phyloP scores from a whole-genome alignment of 2,113 vertebrate species.

The Tenrec ecaudatus region DNA sequence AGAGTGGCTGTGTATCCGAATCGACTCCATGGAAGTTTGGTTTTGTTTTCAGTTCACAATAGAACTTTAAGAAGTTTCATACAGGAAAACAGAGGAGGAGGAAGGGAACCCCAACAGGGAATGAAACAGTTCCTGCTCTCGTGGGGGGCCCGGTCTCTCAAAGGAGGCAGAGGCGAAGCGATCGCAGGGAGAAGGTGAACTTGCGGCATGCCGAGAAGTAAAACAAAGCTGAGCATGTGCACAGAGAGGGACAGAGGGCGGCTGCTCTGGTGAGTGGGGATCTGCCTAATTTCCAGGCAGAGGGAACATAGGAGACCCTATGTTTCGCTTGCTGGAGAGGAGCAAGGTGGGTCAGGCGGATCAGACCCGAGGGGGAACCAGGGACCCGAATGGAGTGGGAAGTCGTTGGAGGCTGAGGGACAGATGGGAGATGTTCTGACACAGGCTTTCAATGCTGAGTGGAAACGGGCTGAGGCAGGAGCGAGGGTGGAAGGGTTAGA shows the following conservation, averaged over 20 bases:
- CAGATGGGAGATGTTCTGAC: not conserved
- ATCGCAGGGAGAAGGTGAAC: not conserved
- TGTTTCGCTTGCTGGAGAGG: not conserved
- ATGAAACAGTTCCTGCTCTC: not conserved
- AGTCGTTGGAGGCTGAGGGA: not conserved
- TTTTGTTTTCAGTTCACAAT: too few relatives aligned
- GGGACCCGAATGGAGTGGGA: not conserved
- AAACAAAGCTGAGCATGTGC: not conserved
- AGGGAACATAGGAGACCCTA: not conserved
- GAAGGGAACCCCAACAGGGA: not conserved
- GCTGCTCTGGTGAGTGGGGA: too few relatives aligned
- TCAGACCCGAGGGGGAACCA: too few relatives aligned
- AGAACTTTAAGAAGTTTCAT: too few relatives aligned
- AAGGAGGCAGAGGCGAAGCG: not conserved
- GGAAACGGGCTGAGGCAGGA: not conserved
- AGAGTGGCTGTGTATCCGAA: too few relatives aligned
- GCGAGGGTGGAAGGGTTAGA: not conserved
- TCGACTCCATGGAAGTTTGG: too few relatives aligned
- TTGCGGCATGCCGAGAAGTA: not conserved
- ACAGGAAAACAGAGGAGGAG: too few relatives aligned
- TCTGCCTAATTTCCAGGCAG: not conserved
- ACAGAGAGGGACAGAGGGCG: too few relatives aligned
- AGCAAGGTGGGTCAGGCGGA: not conserved
- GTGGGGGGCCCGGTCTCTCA: not conserved
- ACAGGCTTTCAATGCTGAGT: not conserved